A percentile compares a stretch with the other conserved stretches of the same genome.
phyloP scores from a whole-genome alignment of 1,140 invertebrate genomes.

The Amyelois transitella region DNA sequence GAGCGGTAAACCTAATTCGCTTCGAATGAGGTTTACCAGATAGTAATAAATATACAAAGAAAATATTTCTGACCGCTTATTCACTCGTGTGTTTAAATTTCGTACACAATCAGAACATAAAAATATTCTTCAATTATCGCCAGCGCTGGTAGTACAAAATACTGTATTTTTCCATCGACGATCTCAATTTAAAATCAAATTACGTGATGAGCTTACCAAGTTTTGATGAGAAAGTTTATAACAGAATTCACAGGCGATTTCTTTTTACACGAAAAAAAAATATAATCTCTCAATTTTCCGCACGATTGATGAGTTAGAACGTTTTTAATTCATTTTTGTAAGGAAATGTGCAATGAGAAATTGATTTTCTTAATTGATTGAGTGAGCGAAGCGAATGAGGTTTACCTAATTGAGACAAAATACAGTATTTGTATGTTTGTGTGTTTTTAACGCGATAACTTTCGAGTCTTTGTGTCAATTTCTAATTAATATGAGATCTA shows the following conservation, averaged over 20 bases:
- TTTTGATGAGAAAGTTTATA: conserved; percentile 17
- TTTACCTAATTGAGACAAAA: too few relatives aligned
- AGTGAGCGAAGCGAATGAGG: too few relatives aligned
- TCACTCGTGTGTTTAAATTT: too few relatives aligned
- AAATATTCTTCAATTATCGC: conserved; percentile 1
- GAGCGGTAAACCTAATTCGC: too few relatives aligned
- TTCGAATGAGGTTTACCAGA: too few relatives aligned
- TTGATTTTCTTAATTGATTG: too few relatives aligned
- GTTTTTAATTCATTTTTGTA: not conserved
- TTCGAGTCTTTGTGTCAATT: too few relatives aligned
- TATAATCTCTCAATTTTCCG: not conserved
- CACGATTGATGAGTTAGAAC: not conserved
- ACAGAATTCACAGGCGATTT: not conserved
- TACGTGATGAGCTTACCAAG: conserved; percentile 13
- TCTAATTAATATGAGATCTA: too few relatives aligned
- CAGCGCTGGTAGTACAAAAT: not conserved
- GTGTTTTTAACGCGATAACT: too few relatives aligned
- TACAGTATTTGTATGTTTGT: too few relatives aligned
- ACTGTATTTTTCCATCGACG: not conserved
- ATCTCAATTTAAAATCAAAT: conserved; percentile 17
- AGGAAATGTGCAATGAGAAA: not conserved
- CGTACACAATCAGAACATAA: conserved; percentile 2
- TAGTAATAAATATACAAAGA: not conserved
- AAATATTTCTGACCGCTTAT: not conserved
- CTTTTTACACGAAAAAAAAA: not conserved